Evolutionary conservation across 2,797 vertebrate genomes (phyloP), one percentile per base, ranked within the genome.

Genomic region (Argentina silus): DNA sequence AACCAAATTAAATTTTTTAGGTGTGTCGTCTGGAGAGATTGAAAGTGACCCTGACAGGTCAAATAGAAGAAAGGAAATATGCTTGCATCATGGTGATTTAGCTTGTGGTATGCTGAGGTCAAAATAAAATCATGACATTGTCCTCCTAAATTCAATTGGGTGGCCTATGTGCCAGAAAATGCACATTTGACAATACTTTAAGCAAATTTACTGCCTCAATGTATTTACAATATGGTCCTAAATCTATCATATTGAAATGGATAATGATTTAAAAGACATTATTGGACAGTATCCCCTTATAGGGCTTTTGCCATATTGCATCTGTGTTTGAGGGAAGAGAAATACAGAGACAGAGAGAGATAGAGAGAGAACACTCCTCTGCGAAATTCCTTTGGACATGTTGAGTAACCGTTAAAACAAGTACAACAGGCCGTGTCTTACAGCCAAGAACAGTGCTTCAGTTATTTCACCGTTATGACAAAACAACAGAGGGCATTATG

Each of bases 21-120:
- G 27, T 36, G 7, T 45, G 43, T 43, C 19, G 12, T 67, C 64
- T 51, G 47, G 47, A 51, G 36, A 50, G 47, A 67, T 51, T 50
- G 45, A 27, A 67, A 67, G 51, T 50, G 47, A 67, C 64, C 64
- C 2, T n/a, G 19, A 67, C 45, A 51, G 64, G 64, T 50, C 64
- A 50, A 67, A 67, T 5, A 56, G 36, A 69, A 69, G 8, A 56
- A 56, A 56, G 51, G 53, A 56, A 69, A 50, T 11, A 1, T 9
- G 3, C 23, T 43, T 12, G n/a, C 27, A 27, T 42, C 15, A 3
- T 4, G 44, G 63, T 27, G 11, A 44, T 36, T 53, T 45, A 53
- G 14, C 27, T 14, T 12, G 12, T 4, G 8, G 51, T 42, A 53
- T 6, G 11, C 12, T 21, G 10, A 67, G 47, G 66, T 68, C 48